Evolutionary conservation across 1,140 invertebrate species (phyloP), one percentile per base, ranked within the genome.

Genomic region (Drosophila jambulina): DNA sequence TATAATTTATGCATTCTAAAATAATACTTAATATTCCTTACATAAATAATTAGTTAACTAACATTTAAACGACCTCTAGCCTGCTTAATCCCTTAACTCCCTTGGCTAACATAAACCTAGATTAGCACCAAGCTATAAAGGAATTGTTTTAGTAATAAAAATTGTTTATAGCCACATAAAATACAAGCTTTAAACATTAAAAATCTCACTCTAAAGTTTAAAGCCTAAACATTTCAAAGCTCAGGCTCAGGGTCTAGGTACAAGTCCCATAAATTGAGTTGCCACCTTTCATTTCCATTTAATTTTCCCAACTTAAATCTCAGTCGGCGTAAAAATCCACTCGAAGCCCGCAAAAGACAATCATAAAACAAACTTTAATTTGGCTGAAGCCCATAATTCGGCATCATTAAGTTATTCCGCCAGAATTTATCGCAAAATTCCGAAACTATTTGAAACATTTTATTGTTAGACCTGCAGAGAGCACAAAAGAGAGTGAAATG

Each of bases 361-460:
- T 42, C 54, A 58, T 60, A 51, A 74, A 72, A 21, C 7, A 17
- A 29, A 29, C n/a, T 36, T 71, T 59, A 15, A 59, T 42, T 57
- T 34, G n/a, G n/a, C 32, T 10, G 2, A 6, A 42, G 25, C 23
- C 46, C 45, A 72, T 72, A 72, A 74, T 51, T 60, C 45, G 34
- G 3, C 36, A 27, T 51, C 45, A 72, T 72, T 72, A 60, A 60
- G 67, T 48, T 42, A 27, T 43, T 59, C 45, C 23, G 43, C 45
- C 45, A 42, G 53, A 60, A 60, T 51, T 72, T 72, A 74, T 72
- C 21, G 56, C 53, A 19, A 34, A 72, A 72, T 72, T 36, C 43
- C 17, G 29, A 72, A 75, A 75, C 71, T 75, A 75, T 75, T 75
- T 75, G 17, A 69, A 69, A 59, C 56, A 61, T 69, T 78, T 78